Evolutionary conservation across 2,113 vertebrate genomes (phyloP).

Genomic region (Megaceryle maxima): DNA sequence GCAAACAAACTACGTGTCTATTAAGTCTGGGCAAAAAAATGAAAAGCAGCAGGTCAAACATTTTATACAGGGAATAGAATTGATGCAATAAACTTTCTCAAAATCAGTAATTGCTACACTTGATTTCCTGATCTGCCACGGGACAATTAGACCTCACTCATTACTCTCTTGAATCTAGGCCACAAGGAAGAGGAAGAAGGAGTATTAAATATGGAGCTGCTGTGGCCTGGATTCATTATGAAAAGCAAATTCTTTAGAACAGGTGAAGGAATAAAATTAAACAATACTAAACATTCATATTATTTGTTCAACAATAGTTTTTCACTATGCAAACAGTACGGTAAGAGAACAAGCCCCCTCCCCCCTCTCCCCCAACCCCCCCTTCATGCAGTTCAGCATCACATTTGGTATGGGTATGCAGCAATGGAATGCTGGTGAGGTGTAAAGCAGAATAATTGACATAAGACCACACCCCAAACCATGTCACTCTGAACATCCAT

Average conservation of each 20-base stretch:
- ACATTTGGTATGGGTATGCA: neutral
- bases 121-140: neutral
- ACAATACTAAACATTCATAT: neutral
- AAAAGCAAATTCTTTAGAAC: neutral
- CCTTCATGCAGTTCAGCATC: neutral
- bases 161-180: constrained; percentile 50
- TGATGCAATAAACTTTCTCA: neutral
- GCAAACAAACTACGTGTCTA: neutral
- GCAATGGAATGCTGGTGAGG: constrained; percentile 15
- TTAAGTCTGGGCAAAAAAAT: neutral
- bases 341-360: neutral
- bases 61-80: neutral
- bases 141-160: constrained; percentile 22
- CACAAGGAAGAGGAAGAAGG: neutral
- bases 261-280: neutral
- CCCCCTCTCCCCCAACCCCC: neutral
- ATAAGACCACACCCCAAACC: neutral
- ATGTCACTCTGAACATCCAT: neutral
- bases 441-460: neutral
- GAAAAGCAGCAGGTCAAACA: neutral
- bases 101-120: neutral
- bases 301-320: neutral
- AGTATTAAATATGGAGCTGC: neutral
- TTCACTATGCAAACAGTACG: neutral
- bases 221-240: constrained; percentile 19